Base-by-base conservation (phyloP, 2,888 invertebrate genomes). In the Physocephala rufipes region DNA sequence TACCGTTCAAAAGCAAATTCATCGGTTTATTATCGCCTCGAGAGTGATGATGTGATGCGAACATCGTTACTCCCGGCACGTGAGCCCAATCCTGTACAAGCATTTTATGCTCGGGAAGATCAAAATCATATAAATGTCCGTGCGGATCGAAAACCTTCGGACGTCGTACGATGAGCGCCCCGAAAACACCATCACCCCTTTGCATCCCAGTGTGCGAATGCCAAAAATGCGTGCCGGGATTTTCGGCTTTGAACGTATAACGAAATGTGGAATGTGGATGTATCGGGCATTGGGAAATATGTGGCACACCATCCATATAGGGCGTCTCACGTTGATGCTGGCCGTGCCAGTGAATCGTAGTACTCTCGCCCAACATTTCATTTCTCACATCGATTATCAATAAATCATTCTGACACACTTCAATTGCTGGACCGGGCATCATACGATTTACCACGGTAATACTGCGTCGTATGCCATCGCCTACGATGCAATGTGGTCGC, bases 311-410 rank as follows among this genome's bases (percentile, higher is more conserved):
- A 76, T 96, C 95, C 95, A 95, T 95, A 81, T 92, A 95, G 0
- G 95, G 95, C 0, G 91, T 91, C 0, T 89, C 89, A 67, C 87
- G 86, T 84, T 95, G 94, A 81, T 95, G 95, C 80, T 93, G 90
- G 0, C 97, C 96, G 81, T 97, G 97, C 96, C 96, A 97, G 81
- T 97, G 97, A 24, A 97, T 91, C 0, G 93, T 91, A 0, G 95
- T 95, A 26, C 92, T 92, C 82, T 95, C 95, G 0, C 92, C 91
- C 81, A 91, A 88, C 83, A 96, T 83, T 73, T 90, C 88, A 81
- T 97, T 97, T 75, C 90, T 89, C 9, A 96, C 92, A 80, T 95
- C 94, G 0, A 95, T 95, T 30, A 93, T 89, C 2, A 96, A 87
- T 36, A 90, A 89, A 81, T 97, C 96, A n/a, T 93, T 92, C 78